Percentiles rank a stretch among this genome's conserved stretches.
phyloP scores from a whole-genome alignment of 2,113 vertebrate species.

The Motacilla alba region DNA sequence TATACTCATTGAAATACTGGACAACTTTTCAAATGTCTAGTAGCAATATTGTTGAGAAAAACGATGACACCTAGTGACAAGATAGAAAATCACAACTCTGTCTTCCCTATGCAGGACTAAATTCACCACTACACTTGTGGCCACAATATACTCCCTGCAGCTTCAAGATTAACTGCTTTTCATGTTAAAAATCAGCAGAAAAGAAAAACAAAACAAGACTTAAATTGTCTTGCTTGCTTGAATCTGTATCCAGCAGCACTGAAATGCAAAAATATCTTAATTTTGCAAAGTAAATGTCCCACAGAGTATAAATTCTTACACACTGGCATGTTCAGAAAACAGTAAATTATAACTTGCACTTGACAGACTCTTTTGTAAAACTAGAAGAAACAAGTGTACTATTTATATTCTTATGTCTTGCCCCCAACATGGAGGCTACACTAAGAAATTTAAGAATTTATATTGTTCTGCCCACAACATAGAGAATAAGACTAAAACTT shows the following conservation, averaged over 20 bases:
- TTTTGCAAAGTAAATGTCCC: not conserved
- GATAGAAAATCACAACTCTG: constrained; percentile 47
- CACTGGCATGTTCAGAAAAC: not conserved
- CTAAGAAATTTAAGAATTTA: not conserved
- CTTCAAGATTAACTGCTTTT: not conserved
- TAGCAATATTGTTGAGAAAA: constrained; percentile 1
- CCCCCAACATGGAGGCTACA: not conserved
- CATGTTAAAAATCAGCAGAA: not conserved
- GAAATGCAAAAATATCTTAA: not conserved
- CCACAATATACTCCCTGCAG: not conserved
- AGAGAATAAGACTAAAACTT: not conserved
- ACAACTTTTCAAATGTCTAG: not conserved
- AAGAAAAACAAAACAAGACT: not conserved
- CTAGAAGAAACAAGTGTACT: not conserved
- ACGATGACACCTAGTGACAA: constrained; percentile 74
- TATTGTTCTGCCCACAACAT: not conserved
- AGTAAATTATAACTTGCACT: not conserved
- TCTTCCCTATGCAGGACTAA: not conserved
- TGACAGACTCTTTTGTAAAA: not conserved
- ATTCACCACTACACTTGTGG: not conserved
- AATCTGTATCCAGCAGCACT: not conserved
- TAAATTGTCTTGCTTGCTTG: not conserved
- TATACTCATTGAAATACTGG: not conserved
- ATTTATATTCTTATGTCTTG: accelerated
- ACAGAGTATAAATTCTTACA: not conserved